Percentiles rank a stretch among this genome's conserved stretches.
Conservation (phyloP, 1,140 invertebrate species). For the Anastatus disparis region DNA sequence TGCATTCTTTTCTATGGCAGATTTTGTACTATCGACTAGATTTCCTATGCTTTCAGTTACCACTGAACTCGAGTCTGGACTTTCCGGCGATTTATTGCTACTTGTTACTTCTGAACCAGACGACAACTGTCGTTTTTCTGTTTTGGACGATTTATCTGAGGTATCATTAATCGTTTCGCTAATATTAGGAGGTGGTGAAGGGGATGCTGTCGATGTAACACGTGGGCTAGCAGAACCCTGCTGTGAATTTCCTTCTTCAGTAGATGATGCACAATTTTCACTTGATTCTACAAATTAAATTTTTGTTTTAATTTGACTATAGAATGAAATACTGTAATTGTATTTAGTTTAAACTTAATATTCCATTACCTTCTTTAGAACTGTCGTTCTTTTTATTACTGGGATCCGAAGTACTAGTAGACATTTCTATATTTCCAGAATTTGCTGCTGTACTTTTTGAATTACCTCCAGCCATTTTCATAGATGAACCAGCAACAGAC, state of each 20-base stretch:
- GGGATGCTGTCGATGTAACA: constrained; percentile 59
- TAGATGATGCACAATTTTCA: constrained; percentile 32
- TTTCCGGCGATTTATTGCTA: constrained; percentile 53
- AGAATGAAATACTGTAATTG: too few species aligned
- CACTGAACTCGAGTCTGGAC: constrained; percentile 59
- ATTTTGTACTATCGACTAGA: constrained; percentile 32
- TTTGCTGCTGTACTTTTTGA: too few species aligned
- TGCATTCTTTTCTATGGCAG: neutral
- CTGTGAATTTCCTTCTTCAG: constrained; percentile 34
- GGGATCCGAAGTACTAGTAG: too few species aligned
- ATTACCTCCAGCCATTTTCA: too few species aligned
- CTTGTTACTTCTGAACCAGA: constrained; percentile 44
- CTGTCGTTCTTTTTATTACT: neutral
- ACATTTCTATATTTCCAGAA: too few species aligned
- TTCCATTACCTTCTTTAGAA: constrained; percentile 29
- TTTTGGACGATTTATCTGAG: constrained; percentile 6
- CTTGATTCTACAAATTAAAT: too few species aligned
- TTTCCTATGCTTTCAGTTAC: constrained; percentile 30
- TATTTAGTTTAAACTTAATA: too few species aligned
- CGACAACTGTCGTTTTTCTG: constrained; percentile 9
- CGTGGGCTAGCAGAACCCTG: constrained; percentile 54
- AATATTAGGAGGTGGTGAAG: constrained; percentile 51
- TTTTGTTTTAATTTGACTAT: too few species aligned
- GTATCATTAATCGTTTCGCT: neutral
- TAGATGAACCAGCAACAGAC: too few species aligned